Evolutionary conservation across 1,140 invertebrate genomes (phyloP).

Genomic region (Phortica variegata): DNA sequence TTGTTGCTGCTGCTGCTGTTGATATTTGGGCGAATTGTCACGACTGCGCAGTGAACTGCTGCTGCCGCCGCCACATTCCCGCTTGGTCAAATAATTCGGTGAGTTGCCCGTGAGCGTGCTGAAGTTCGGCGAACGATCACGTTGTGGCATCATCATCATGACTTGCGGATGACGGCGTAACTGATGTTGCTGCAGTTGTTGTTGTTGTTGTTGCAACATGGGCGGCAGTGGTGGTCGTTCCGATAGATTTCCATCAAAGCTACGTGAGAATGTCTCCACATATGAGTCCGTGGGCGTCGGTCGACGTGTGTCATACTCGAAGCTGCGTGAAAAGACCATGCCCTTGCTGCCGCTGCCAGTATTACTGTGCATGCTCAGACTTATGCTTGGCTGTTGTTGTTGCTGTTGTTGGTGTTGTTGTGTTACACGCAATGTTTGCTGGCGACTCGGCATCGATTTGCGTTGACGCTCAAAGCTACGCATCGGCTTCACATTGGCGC

Average conservation of each 20-base stretch:
- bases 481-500: constrained; percentile 13
- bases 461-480: constrained; percentile 28
- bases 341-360: constrained; percentile 29
- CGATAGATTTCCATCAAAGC: constrained; percentile 53
- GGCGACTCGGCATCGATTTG: constrained; percentile 23
- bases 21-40: constrained; percentile 49
- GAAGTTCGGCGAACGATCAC: constrained; percentile 46
- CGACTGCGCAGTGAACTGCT: constrained; percentile 42
- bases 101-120: constrained; percentile 51
- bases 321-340: constrained; percentile 56
- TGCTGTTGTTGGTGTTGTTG: constrained; percentile 13
- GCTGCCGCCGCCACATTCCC: constrained; percentile 34
- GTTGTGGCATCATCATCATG: constrained; percentile 19
- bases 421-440: constrained; percentile 14
- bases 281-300: constrained; percentile 38
- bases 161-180: too few species aligned
- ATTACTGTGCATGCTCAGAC: constrained; percentile 8
- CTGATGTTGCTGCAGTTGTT: too few species aligned
- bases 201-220: constrained; percentile 4
- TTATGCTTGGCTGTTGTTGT: constrained; percentile 1
- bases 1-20: constrained; percentile 23
- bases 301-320: constrained; percentile 52
- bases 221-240: constrained; percentile 30
- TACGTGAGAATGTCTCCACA: constrained; percentile 52
- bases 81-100: constrained; percentile 51